phyloP scores from a whole-genome alignment of 2,113 vertebrate genomes.

The Charadrius vociferus region DNA sequence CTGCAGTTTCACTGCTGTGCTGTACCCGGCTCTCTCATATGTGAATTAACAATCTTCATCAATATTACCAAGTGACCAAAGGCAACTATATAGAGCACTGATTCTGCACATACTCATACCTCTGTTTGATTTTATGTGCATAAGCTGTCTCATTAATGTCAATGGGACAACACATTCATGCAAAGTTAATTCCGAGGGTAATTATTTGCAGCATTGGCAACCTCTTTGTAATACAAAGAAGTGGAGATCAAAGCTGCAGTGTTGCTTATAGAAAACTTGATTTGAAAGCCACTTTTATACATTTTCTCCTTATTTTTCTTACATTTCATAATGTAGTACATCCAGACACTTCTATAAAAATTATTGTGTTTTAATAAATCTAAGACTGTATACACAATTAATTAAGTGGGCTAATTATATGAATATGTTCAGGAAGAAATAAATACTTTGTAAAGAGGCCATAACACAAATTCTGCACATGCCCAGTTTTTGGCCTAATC shows the following conservation, averaged over 20 bases:
- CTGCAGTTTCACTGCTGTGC: neutral
- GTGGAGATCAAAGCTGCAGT: neutral
- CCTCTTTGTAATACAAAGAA: neutral
- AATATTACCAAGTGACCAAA: neutral
- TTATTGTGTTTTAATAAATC: neutral
- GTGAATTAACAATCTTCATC: neutral
- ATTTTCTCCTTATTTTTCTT: neutral
- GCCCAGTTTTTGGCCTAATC: neutral
- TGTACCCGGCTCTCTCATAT: neutral
- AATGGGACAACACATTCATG: neutral
- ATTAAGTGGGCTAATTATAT: neutral
- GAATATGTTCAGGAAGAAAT: neutral
- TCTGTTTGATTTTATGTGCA: neutral
- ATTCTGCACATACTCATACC: neutral
- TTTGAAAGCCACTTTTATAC: neutral
- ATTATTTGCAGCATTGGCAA: neutral
- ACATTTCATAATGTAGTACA: neutral
- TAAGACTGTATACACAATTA: neutral
- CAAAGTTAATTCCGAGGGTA: neutral
- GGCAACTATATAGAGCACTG: neutral
- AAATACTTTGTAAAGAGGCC: neutral
- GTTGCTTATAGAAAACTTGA: neutral
- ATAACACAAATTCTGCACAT: neutral
- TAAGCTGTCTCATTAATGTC: neutral
- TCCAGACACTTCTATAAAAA: neutral